Evolutionary conservation across 2,888 invertebrate species (phyloP).

Genomic region (Scrobipalpa atriplicella): DNA sequence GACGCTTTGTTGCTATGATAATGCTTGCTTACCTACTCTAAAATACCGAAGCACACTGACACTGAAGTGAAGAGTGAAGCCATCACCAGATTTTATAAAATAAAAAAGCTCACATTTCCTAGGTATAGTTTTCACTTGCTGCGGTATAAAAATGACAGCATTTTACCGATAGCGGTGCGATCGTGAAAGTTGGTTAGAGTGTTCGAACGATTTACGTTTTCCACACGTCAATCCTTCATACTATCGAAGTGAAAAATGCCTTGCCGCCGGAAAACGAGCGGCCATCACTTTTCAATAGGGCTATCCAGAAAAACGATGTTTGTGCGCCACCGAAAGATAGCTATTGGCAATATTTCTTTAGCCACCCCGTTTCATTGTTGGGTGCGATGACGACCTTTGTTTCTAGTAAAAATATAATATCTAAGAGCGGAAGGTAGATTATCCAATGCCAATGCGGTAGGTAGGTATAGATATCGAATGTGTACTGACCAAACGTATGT

Average conservation of each 20-base stretch:
- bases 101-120: no score
- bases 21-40: no score
- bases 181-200: not conserved
- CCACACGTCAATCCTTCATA: constrained; percentile 9
- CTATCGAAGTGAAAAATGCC: constrained; percentile 13
- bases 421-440: no score
- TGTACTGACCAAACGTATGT: no score
- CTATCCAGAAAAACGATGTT: constrained; percentile 5
- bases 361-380: not conserved
- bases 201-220: constrained; percentile 9
- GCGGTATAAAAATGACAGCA: not conserved
- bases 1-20: no score
- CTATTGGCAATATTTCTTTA: constrained; percentile 2
- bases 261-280: constrained; percentile 5
- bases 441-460: no score
- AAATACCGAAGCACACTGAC: no score
- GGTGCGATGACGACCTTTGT: not conserved
- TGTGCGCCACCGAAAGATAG: constrained; percentile 1
- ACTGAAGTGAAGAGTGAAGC: no score
- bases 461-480: no score
- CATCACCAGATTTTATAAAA: no score
- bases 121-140: not conserved
- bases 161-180: not conserved
- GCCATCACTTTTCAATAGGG: constrained; percentile 16
- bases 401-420: no score